A percentile compares a stretch with the other conserved stretches of the same genome.
Evolutionary conservation across 2,888 invertebrate genomes (phyloP).

Genomic region (Lycaena phlaeas): DNA sequence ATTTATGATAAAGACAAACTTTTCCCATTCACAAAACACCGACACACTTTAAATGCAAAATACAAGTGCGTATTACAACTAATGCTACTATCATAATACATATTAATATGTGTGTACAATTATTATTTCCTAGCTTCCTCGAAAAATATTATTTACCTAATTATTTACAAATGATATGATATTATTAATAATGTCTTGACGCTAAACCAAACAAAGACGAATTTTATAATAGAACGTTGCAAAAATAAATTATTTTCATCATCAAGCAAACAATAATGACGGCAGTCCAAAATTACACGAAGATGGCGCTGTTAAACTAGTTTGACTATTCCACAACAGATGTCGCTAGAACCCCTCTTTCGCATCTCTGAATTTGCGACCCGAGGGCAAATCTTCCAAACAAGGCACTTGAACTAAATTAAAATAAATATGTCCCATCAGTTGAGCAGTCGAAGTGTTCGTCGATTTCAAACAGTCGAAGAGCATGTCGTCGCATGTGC

Average conservation of each 20-base stretch:
- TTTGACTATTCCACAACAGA: constrained; percentile 34
- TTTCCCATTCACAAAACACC: constrained; percentile 10
- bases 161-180: background rate
- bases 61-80: constrained; percentile 32
- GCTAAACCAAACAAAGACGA: background rate
- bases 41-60: constrained; percentile 24
- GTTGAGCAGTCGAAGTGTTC: constrained; percentile 79
- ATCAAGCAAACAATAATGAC: background rate
- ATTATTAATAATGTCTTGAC: background rate
- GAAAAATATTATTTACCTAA: background rate
- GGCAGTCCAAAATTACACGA: constrained; percentile 23
- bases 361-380: constrained; percentile 61
- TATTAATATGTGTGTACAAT: background rate
- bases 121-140: background rate
- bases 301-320: constrained; percentile 48
- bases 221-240: too few species aligned
- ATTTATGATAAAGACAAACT: constrained; percentile 24
- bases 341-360: constrained; percentile 63
- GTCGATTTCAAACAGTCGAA: constrained; percentile 85
- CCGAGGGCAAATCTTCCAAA: constrained; percentile 70
- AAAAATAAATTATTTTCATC: too few species aligned
- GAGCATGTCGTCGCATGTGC: constrained; percentile 88
- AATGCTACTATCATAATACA: background rate
- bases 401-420: constrained; percentile 85
- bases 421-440: constrained; percentile 90